Evolutionary conservation across 2,113 vertebrate genomes (phyloP), one percentile per base, ranked within the genome.

Genomic region (Piprites chloris): DNA sequence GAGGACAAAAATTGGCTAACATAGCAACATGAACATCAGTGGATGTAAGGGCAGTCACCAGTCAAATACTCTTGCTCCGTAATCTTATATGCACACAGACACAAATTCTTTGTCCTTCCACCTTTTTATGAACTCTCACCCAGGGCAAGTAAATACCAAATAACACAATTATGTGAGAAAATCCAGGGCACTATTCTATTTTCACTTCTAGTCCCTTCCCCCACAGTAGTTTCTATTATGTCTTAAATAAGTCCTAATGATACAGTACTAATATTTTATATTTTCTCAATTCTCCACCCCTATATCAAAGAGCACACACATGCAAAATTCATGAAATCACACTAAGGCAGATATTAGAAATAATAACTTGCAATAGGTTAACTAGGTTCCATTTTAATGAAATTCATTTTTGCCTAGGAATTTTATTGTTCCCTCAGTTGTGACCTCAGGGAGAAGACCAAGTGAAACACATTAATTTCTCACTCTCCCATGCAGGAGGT

Each of bases 391-490:
- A 46, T 87, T 95, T 63, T 76, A 95, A 94, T 63, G 50, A 94
- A 94, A 96, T 83, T 74, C 50, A 63, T 80, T 96, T 92, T 87
- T 89, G 81, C 56, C 87, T 83, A 63, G 63, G 77, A 91, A 92
- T 93, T 63, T 91, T 80, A 83, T 72, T 96, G 61, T 90, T 94
- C 78, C 46, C 47, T 92, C 66, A 72, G 69, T 93, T 83, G 79
- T 56, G 87, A 96, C 87, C 93, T 94, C 72, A 74, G 87, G 87
- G 87, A 95, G 81, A 85, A 87, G 63, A 94, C 35, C 67, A 95
- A 95, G 92, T 67, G 59, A 72, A 96, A 89, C 35, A 53, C 80
- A 94, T 86, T 94, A 78, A 95, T 94, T 97, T 94, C 87, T 89
- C 59, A 91, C 39, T 95, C 67, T 89, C 71, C 63, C 27, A 30